phyloP scores from a whole-genome alignment of 2,113 vertebrate species.

The rat (Rattus norvegicus) region GRCr8 NC_086029.1:65687501-65688000 shows the following conservation, averaged over 20 bases:
- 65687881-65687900: not conserved
- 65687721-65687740: not conserved
- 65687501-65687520: not conserved
- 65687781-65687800: not conserved
- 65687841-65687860: not conserved
- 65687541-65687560: not conserved
- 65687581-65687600: not conserved
- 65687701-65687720: not conserved
- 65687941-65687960: not conserved
- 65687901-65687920: not conserved
- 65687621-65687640: not conserved
- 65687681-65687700: not conserved
- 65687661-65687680: not conserved
- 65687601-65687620: not conserved
- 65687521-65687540: not conserved
- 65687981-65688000: not conserved
- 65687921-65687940: not conserved
- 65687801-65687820: not conserved
- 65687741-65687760: not conserved
- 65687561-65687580: not conserved
- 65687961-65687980: not conserved
- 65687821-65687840: not conserved
- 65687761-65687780: not conserved
- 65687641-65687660: not conserved
- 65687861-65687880: not conserved